Evolutionary conservation across 2,797 vertebrate genomes (phyloP), one percentile per base, ranked within the genome.

Genomic region (Myotis findleyi): DNA sequence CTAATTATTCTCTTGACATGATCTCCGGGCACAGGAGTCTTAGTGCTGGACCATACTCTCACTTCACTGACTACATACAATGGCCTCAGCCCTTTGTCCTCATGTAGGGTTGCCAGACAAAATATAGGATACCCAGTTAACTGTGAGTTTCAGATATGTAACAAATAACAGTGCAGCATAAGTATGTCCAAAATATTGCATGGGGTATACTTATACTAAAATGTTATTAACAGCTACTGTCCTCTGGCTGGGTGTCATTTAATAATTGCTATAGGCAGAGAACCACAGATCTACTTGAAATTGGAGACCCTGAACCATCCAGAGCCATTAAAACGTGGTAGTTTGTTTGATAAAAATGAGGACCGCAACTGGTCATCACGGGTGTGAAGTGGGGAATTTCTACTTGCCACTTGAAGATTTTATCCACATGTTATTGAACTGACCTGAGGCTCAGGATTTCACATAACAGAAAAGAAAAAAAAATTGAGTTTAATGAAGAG

Each of bases 371-470:
- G 17, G 20, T 72, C 27, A 36, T 66, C 18, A 23, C 36, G 73
- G 66, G 18, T 51, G 10, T 79, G 17, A 93, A 81, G 51, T 41
- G 57, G 55, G 36, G 44, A 77, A 87, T 30, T 87, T 81, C 82
- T 90, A 53, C 47, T 71, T 90, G 83, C 33, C 71, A 91, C 51
- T 20, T 81, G 36, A 92, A 93, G 30, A 68, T 36, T 55, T 73
- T 75, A 69, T 64, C 20, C 17, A 86, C 81, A 17, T 25, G 83
- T 8, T 76, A 3, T 59, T 77, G 73, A 47, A 14, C 44, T 92
- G 9, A 51, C 13, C 36, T 8, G 21, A 95, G n/a, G 17, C 82
- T 86, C 66, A 83, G 30, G n/a, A 86, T 94, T 86, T 95, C 53
- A 49, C 27, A 3, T 73, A 82, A 38, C 3, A 88, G 59, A 11